Percentiles rank a stretch among this genome's conserved stretches.
These are phyloP conservation scores for Cirrhinus molitorella DNA, from an alignment of 2,797 vertebrate species.

Conservation along the genomic window DNA sequence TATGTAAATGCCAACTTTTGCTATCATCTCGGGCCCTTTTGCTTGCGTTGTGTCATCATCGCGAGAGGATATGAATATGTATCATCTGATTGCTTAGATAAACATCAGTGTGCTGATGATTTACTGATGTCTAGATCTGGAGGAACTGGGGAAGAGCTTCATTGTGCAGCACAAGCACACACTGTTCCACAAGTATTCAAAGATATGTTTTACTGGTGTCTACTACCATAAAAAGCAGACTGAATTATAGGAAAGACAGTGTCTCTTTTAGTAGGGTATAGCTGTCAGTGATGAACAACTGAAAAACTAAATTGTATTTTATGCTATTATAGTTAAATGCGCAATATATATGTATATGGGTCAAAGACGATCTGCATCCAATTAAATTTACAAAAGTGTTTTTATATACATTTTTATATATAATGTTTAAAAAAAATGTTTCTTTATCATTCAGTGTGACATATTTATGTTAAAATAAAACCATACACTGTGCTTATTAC, in stretches of 20 bases:
- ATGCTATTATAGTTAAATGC: neutral
- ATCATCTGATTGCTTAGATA: constrained; percentile 49
- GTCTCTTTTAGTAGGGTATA: neutral
- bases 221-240: constrained; percentile 18
- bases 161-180: constrained; percentile 33
- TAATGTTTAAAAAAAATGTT: too few relatives aligned
- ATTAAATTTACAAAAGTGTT: neutral
- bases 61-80: constrained; percentile 51
- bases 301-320: constrained; percentile 1
- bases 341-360: neutral
- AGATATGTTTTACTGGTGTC: constrained; percentile 15
- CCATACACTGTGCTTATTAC: too few relatives aligned
- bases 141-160: neutral
- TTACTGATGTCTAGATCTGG: constrained; percentile 36
- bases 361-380: neutral
- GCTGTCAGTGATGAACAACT: neutral
- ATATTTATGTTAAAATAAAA: too few relatives aligned
- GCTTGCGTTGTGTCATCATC: constrained; percentile 47
- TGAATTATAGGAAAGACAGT: constrained; percentile 13
- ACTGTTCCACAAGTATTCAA: constrained; percentile 22
- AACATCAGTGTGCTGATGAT: constrained; percentile 39
- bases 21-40: constrained; percentile 38
- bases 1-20: constrained; percentile 48
- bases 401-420: too few relatives aligned
- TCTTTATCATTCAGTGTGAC: too few relatives aligned